A percentile compares a stretch with the other conserved stretches of the same genome.
Evolutionary conservation across 1,140 invertebrate species (phyloP).

Genomic region (Drosophila orena): DNA sequence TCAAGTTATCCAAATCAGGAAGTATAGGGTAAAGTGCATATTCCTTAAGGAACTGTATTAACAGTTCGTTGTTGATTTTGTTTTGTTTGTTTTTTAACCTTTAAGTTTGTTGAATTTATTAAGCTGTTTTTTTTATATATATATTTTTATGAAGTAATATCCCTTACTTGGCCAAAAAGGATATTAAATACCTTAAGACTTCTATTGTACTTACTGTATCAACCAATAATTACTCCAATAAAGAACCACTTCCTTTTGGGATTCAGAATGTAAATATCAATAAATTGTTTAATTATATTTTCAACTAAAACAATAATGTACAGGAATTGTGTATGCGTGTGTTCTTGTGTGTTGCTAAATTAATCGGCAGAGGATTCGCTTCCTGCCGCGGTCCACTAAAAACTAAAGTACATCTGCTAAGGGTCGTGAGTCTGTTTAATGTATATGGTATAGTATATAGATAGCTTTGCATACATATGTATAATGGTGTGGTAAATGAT

Average conservation of each 20-base stretch:
- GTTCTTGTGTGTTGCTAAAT: conserved; percentile 21
- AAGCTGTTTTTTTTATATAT: neutral
- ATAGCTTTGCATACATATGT: conserved; percentile 50
- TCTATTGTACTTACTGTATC: conserved; percentile 2
- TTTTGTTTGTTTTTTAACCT: too few relatives aligned
- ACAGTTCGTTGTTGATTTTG: too few relatives aligned
- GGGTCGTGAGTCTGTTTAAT: conserved; percentile 57
- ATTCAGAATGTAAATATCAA: conserved; percentile 75
- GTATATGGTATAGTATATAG: conserved; percentile 46
- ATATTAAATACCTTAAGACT: neutral
- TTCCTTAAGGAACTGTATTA: too few relatives aligned
- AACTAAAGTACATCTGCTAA: conserved; percentile 70
- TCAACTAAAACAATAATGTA: conserved; percentile 75
- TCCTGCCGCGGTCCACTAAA: conserved; percentile 19
- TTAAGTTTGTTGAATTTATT: too few relatives aligned
- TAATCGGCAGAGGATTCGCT: conserved; percentile 12
- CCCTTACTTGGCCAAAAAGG: neutral
- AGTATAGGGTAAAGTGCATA: too few relatives aligned
- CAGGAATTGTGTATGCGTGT: conserved; percentile 46
- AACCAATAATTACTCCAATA: conserved; percentile 9
- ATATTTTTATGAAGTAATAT: neutral
- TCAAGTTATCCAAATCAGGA: too few relatives aligned
- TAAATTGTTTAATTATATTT: conserved; percentile 71
- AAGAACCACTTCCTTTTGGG: conserved; percentile 33
- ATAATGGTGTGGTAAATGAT: conserved; percentile 49